Base-by-base conservation (phyloP, 1,140 invertebrate genomes). In the Pseudomyrmex gracilis region DNA sequence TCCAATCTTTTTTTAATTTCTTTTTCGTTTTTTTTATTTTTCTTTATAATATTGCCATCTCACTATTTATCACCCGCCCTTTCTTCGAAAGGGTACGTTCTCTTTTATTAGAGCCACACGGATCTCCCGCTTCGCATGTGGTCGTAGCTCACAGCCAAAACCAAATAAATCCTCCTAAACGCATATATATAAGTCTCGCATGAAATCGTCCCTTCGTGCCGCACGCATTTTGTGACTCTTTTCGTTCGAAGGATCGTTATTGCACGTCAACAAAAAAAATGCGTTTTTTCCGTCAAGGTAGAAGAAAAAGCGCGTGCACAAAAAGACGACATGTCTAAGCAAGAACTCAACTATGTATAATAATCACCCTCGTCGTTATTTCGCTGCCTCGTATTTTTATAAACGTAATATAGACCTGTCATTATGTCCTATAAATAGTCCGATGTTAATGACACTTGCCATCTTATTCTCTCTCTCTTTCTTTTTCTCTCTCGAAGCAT, bases 91-190 rank as follows among this genome's bases (percentile, higher is more conserved):
- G 57, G 66, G 60, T 83, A 60, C 84, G 43, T 77, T 73, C 64
- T 82, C 49, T 84, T 71, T 63, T 66, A 80, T 76, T 88, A 83
- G 47, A 60, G 45, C 57, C 68, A 73, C 51, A 83, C 63, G 57
- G 67, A 66, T 73, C 71, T 82, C 57, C 58, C 43, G 15, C 73
- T 64, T 83, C 61, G 57, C 67, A 77, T 87, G 66, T 87, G 78
- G 73, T 87, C 87, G 84, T 85, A 90, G 84, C 90, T 93, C 92
- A 93, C 92, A 92, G 92, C 92, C 92, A 91, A 91, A 90, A 82
- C 78, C 68, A 82, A 82, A 82, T 70, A 60, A 80, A 80, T 60
- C 34, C 17, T 53, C 47, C 66, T 71, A 80, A 60, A 4, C 58
- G 17, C 49, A 49, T 15, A 15, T 34, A 47, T 53, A 17, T 9